These are phyloP conservation scores for Sphaeramia orbicularis DNA, from an alignment of 2,797 vertebrate genomes.

Conservation along the genomic window DNA sequence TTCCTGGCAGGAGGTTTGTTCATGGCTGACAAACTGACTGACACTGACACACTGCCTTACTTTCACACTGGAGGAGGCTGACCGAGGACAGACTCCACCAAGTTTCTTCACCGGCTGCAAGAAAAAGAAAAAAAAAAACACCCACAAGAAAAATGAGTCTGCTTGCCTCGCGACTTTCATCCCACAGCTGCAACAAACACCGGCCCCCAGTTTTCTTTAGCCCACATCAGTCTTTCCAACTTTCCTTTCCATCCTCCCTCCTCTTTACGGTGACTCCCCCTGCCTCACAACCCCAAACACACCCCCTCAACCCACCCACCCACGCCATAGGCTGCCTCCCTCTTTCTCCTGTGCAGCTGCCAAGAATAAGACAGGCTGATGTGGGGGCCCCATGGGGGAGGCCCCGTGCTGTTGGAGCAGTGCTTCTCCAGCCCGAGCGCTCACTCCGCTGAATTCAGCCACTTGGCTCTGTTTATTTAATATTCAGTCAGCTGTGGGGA, in stretches of 20 bases:
- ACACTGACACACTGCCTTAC: slow-evolving; percentile 54
- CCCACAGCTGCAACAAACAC: slow-evolving; percentile 68
- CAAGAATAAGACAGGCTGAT: slow-evolving; percentile 85
- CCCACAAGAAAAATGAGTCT: slow-evolving; percentile 54
- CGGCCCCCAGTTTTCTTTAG: slow-evolving; percentile 56
- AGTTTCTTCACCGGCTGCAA: slow-evolving; percentile 19
- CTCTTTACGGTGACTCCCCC: slow-evolving; percentile 30
- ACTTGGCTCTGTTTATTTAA: slow-evolving; percentile 89
- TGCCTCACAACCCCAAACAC: slow-evolving; percentile 52
- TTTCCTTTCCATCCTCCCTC: slow-evolving; percentile 42
- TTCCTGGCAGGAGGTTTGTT: slow-evolving; percentile 17
- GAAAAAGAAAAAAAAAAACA: slow-evolving; percentile 22
- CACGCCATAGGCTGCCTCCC: slow-evolving; percentile 61
- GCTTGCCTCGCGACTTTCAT: slow-evolving; percentile 64
- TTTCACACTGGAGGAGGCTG: slow-evolving; percentile 25
- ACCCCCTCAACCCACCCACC: slow-evolving; percentile 21
- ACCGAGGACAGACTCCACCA: slow-evolving; percentile 31
- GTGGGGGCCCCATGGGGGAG: slow-evolving; percentile 77
- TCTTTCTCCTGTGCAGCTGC: slow-evolving; percentile 74
- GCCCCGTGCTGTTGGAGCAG: slow-evolving; percentile 54
- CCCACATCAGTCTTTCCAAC: slow-evolving; percentile 49
- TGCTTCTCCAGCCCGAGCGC: slow-evolving; percentile 72
- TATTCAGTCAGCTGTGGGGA: slow-evolving; percentile 90
- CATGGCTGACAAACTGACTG: slow-evolving; percentile 15
- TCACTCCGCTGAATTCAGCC: slow-evolving; percentile 80